Percentiles rank a stretch among this genome's conserved stretches.
Evolutionary conservation across 2,113 vertebrate species (phyloP).

Genomic region (Turnix velox): DNA sequence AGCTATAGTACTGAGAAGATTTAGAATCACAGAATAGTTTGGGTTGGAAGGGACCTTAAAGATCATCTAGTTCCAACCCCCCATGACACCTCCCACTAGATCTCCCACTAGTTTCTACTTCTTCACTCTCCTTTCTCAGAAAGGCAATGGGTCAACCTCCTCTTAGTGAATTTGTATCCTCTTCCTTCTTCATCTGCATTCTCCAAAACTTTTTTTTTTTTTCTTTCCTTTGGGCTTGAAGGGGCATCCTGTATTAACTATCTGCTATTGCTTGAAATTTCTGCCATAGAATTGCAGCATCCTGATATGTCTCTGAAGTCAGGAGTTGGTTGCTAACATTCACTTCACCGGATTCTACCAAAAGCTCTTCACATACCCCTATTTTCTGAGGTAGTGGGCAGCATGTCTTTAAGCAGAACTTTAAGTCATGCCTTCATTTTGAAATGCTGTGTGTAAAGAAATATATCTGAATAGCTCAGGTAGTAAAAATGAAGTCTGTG

Average conservation of each 20-base stretch:
- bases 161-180: not conserved
- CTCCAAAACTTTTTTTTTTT: not conserved
- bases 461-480: not conserved
- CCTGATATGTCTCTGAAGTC: not conserved
- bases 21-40: too few species aligned
- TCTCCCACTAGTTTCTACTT: not conserved
- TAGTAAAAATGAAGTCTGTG: not conserved
- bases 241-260: not conserved
- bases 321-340: not conserved
- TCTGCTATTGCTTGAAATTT: not conserved
- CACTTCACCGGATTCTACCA: not conserved
- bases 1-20: not conserved
- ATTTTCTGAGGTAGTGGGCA: not conserved
- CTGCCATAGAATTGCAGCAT: not conserved
- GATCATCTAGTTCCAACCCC: too few species aligned
- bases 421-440: not conserved
- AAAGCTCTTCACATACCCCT: not conserved
- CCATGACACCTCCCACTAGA: too few species aligned
- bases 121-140: not conserved
- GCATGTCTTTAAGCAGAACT: not conserved
- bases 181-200: not conserved
- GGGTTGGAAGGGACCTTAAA: too few species aligned
- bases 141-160: not conserved
- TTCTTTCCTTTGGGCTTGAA: not conserved
- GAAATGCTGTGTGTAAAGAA: not conserved